A percentile compares a stretch with the other conserved stretches of the same genome.
Conservation (phyloP, 2,888 invertebrate species). For the Nebria brevicollis region DNA sequence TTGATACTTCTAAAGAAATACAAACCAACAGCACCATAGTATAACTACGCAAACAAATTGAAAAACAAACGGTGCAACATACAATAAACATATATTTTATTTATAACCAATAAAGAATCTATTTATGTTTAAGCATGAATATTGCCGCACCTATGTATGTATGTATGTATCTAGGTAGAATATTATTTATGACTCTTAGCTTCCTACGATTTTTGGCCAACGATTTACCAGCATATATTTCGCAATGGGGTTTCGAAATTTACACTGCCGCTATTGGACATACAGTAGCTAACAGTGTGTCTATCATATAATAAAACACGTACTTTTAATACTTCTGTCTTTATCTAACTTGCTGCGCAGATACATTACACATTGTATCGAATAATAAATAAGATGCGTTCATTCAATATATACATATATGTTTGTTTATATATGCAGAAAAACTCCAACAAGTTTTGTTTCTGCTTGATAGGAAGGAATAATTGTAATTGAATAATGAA, state of each 20-base stretch:
- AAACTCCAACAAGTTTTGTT: background rate
- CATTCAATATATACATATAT: background rate
- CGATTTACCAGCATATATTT: constrained; percentile 52
- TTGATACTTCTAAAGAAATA: background rate
- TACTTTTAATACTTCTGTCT: background rate
- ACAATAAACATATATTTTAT: background rate
- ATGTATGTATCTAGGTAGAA: background rate
- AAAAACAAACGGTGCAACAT: background rate
- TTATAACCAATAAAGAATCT: constrained; percentile 40
- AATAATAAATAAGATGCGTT: background rate
- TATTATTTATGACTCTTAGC: constrained; percentile 54
- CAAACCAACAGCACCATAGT: background rate
- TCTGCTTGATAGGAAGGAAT: background rate
- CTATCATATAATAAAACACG: constrained; percentile 1
- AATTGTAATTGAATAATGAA: background rate
- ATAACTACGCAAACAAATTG: background rate
- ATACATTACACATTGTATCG: background rate
- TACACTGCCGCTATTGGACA: constrained; percentile 45
- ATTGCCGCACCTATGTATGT: constrained; percentile 50
- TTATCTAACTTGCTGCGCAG: background rate
- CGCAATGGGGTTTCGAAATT: constrained; percentile 53
- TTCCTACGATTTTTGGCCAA: constrained; percentile 55
- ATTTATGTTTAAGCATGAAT: constrained; percentile 35
- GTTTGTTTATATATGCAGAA: background rate
- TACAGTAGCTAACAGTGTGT: background rate